These are phyloP conservation scores for Sprattus sprattus DNA, from an alignment of 2,113 vertebrate species.

Conservation along the genomic window DNA sequence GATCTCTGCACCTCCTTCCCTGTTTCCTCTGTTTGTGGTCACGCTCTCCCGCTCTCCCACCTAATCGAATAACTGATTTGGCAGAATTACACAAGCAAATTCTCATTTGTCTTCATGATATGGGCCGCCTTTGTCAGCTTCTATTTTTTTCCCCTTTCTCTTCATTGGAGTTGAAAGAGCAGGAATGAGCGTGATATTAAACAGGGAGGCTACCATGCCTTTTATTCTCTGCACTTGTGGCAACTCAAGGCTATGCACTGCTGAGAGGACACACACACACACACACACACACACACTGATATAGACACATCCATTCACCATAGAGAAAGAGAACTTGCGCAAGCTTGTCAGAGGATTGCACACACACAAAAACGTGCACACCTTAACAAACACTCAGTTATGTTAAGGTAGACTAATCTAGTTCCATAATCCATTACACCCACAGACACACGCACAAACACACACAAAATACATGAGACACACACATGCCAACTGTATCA, in stretches of 20 bases:
- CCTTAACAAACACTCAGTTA: background rate
- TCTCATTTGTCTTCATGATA: conserved; percentile 41
- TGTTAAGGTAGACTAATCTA: background rate
- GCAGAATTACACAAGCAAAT: conserved; percentile 39
- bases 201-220: background rate
- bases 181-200: background rate
- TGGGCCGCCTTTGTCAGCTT: conserved; percentile 14
- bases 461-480: background rate
- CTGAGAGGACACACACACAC: background rate
- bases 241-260: background rate
- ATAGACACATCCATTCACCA: background rate
- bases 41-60: conserved; percentile 8
- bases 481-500: background rate
- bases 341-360: too few relatives aligned
- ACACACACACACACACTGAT: background rate
- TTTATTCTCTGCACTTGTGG: background rate
- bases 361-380: background rate
- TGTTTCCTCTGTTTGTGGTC: conserved; percentile 29
- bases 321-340: too few relatives aligned
- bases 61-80: conserved; percentile 47
- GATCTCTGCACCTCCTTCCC: conserved; percentile 7
- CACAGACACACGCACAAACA: background rate
- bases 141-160: background rate
- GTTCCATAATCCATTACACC: background rate
- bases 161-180: conserved; percentile 16